phyloP scores from a whole-genome alignment of 2,113 vertebrate species.

The Vidua chalybeata region DNA sequence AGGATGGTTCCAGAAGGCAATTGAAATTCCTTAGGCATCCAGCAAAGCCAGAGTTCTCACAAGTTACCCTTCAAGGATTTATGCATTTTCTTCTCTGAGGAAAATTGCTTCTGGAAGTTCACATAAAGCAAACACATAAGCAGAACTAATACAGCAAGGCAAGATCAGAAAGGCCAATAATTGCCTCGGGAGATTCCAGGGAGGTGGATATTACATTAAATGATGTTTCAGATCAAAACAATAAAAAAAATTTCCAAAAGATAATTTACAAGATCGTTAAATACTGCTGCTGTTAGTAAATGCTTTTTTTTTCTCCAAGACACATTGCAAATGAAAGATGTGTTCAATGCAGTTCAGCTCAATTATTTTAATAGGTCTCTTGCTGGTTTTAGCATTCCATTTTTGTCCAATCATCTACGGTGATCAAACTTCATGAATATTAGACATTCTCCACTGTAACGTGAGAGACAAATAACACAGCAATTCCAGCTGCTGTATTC shows the following conservation, averaged over 20 bases:
- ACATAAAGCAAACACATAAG: slow-evolving; percentile 45
- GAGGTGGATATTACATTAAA: slow-evolving; percentile 33
- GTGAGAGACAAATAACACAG: neutral
- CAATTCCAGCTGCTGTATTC: neutral
- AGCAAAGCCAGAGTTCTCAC: slow-evolving; percentile 22
- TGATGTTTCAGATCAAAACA: slow-evolving; percentile 45
- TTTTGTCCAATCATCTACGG: neutral
- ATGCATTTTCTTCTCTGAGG: slow-evolving; percentile 29
- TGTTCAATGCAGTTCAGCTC: neutral
- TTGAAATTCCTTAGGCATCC: slow-evolving; percentile 50
- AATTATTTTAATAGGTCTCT: slow-evolving; percentile 37
- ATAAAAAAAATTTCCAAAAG: slow-evolving; percentile 21
- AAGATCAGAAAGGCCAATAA: slow-evolving; percentile 58
- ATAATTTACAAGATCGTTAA: slow-evolving; percentile 35
- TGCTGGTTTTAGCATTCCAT: neutral
- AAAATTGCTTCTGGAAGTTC: slow-evolving; percentile 49
- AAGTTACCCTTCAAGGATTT: slow-evolving; percentile 54
- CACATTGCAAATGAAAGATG: neutral
- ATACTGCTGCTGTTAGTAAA: slow-evolving; percentile 6
- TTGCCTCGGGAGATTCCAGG: slow-evolving; percentile 17
- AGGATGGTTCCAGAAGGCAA: slow-evolving; percentile 27
- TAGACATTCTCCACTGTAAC: neutral
- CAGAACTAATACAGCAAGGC: slow-evolving; percentile 46
- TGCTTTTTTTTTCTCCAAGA: neutral
- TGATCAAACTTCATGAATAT: slow-evolving; percentile 26